Base-by-base conservation (phyloP, 2,888 invertebrate species). In the Siphonodentalium dalli region DNA sequence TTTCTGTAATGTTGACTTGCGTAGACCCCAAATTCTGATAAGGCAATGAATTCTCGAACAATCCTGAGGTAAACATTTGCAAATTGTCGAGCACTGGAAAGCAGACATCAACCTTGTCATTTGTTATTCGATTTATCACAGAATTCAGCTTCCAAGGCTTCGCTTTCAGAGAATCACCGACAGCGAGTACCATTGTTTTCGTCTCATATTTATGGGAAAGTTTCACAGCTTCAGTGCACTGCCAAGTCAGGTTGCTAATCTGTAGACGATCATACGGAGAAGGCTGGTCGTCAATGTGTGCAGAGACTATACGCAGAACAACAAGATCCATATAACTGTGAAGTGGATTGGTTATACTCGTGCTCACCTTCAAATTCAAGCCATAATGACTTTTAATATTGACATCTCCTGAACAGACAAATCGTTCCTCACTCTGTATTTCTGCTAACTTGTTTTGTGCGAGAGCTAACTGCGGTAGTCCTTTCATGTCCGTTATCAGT, bases 251-350 rank as follows among this genome's bases (percentile, higher is more conserved):
- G 1, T 46, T 47, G 28, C 52, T 38, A 20, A 73, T 55, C 34
- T 75, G 72, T 7, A 49, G 40, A 38, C 49, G 33, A 15, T 58
- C 65, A 55, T 74, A 75, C 0, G 71, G 70, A 26, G 62, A 58
- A 1, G 66, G 44, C 20, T 51, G 42, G 6, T 58, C 54, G 18
- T 75, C 69, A n/a, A 77, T 38, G 31, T 60, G 45, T 2, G 74
- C 68, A 7, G 53, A 28, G 3, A 76, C 42, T 31, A 79, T 29
- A 23, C 75, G 62, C 44, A 75, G 77, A 26, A 70, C 68, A 6
- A 74, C 66, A 23, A 78, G 55, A 49, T 77, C 75, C 23, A 75
- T 66, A 54, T 69, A 77, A 24, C 72, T 48, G n/a, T 61, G 55
- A 13, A 74, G 56, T 8, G 79, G 79, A 26, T 66, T 67, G 21